phyloP scores from a whole-genome alignment of 2,797 vertebrate species.

The Phalloptychus januarius region DNA sequence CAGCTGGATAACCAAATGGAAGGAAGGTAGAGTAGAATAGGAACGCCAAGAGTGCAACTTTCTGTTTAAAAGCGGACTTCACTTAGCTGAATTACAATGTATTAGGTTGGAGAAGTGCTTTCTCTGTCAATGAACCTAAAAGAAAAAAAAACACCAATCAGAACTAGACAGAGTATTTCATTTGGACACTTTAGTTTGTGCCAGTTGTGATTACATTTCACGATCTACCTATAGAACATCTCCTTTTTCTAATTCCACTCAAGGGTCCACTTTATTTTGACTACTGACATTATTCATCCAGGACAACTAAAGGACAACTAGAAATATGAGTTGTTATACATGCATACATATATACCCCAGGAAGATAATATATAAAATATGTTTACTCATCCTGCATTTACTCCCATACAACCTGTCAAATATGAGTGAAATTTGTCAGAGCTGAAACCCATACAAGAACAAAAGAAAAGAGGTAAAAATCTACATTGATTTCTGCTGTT shows the following conservation, averaged over 20 bases:
- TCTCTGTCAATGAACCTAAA: conserved; percentile 41
- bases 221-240: conserved; percentile 20
- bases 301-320: background rate
- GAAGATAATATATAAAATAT: conserved; percentile 34
- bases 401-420: conserved; percentile 31
- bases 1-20: conserved; percentile 63
- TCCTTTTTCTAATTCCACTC: conserved; percentile 28
- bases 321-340: conserved; percentile 12
- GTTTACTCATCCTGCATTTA: conserved; percentile 61
- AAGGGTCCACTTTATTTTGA: conserved; percentile 48
- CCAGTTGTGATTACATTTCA: conserved; percentile 44
- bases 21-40: background rate
- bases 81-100: conserved; percentile 56
- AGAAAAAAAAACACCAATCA: conserved; percentile 30
- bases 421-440: conserved; percentile 34
- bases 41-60: conserved; percentile 26
- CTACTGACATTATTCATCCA: conserved; percentile 23
- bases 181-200: conserved; percentile 44
- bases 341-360: conserved; percentile 32
- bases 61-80: conserved; percentile 49
- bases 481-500: conserved; percentile 50
- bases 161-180: conserved; percentile 35
- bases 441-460: conserved; percentile 35
- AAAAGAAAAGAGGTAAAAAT: conserved; percentile 19
- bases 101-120: conserved; percentile 27